These are phyloP conservation scores for Cyanoderma ruficeps DNA, from an alignment of 2,113 vertebrate species.

Conservation along the genomic window DNA sequence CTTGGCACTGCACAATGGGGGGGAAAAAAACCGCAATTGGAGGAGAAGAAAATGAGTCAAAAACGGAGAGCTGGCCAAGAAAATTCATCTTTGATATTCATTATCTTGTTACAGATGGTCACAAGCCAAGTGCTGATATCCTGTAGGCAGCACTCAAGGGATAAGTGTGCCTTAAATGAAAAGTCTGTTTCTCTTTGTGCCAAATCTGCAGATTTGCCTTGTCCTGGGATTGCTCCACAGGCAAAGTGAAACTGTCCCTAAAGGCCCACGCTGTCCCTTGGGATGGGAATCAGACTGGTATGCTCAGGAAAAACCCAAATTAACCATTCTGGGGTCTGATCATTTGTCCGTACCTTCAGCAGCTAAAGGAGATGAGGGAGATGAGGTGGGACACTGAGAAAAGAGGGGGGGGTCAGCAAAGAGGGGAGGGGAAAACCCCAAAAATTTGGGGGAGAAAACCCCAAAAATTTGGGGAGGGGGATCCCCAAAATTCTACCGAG, in stretches of 20 bases:
- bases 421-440: too few species aligned
- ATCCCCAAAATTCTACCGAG: too few species aligned
- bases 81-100: constrained; percentile 53
- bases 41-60: constrained; percentile 18
- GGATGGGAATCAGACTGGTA: not conserved
- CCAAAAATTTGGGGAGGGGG: too few species aligned
- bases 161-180: not conserved
- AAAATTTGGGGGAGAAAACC: too few species aligned
- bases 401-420: too few species aligned
- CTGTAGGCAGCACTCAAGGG: constrained; percentile 5
- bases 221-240: not conserved
- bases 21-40: not conserved
- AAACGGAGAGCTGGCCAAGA: constrained; percentile 20
- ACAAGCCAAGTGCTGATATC: constrained; percentile 22
- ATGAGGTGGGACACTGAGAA: too few species aligned
- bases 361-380: not conserved
- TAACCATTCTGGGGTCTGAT: not conserved
- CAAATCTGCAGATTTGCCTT: not conserved
- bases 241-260: not conserved
- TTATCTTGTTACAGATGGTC: constrained; percentile 56
- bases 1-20: not conserved
- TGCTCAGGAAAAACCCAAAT: not conserved
- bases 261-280: not conserved
- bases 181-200: not conserved
- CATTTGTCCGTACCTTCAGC: not conserved